Base-by-base conservation (phyloP, 2,888 invertebrate genomes). In the Thumatha senex region DNA sequence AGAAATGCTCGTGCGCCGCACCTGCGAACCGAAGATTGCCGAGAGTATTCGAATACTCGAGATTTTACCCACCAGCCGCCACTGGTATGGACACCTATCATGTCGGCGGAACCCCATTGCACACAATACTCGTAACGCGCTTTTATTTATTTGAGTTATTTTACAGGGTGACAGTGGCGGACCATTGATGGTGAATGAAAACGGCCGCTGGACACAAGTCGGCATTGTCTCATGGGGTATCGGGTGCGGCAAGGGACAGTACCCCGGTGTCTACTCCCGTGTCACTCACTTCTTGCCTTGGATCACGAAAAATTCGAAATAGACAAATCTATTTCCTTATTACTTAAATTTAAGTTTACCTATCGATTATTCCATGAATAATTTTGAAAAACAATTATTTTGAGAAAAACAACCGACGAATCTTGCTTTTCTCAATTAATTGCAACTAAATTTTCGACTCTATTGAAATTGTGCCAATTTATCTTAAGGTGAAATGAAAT, bases 171-270 rank as follows among this genome's bases (percentile, higher is more conserved):
- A 97, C 80, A 97, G 97, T 65, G 97, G 97, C 40, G 97, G 97
- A 5, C 97, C 97, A 0, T 82, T 97, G 70, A 96, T 97, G 95
- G 93, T 97, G 10, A 95, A 94, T 72, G 94, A 95, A 49, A 94
- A 93, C 33, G 94, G 94, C 5, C 93, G 93, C 54, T 97, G 96
- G 95, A 95, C 94, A 0, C 97, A 97, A 86, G 95, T 96, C 13
- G 97, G 97, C 46, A 94, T 97, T 43, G 97, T 97, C 14, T 97
- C 97, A 11, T 97, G 97, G 97, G 97, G 97, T 57, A 97, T 97
- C 67, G 97, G 97, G 34, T 97, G 97, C 78, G 97, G 97, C 49
- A 97, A 97, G 86, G 97, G 97, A 14, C 96, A 96, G 76, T 97
- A 96, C 85, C 97, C 97, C 0, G 98, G 97, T 12, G 97, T 98